These are phyloP conservation scores for Venusia cambrica DNA, from an alignment of 2,888 invertebrate genomes.

Conservation along the genomic window DNA sequence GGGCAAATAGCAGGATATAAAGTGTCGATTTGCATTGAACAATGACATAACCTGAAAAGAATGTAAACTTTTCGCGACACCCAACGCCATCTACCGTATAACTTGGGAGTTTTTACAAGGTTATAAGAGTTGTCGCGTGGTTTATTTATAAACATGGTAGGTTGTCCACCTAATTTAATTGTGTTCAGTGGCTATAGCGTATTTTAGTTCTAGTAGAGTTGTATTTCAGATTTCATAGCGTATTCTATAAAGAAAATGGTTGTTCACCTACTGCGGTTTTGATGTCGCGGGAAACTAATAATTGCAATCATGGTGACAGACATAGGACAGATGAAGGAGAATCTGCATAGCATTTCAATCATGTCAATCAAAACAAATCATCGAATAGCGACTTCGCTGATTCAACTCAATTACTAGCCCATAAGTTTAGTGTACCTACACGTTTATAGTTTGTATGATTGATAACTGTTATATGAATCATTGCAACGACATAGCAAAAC, in stretches of 20 bases:
- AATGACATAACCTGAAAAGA: conserved; percentile 19
- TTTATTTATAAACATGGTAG: conserved; percentile 35
- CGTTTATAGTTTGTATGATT: too few relatives aligned
- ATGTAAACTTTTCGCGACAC: conserved; percentile 29
- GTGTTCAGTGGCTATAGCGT: conserved; percentile 29
- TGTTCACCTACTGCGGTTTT: conserved; percentile 11
- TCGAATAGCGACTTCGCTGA: too few relatives aligned
- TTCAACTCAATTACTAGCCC: too few relatives aligned
- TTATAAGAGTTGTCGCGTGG: conserved; percentile 28
- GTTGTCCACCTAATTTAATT: conserved; percentile 38
- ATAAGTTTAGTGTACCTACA: too few relatives aligned
- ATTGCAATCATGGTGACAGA: conserved; percentile 9
- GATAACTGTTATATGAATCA: background rate
- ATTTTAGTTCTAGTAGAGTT: conserved; percentile 20
- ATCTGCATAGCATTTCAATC: conserved; percentile 3
- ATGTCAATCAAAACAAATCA: too few relatives aligned
- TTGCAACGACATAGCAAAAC: background rate
- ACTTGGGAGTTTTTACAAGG: conserved; percentile 48
- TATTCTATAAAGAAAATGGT: background rate
- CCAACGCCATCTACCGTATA: conserved; percentile 62
- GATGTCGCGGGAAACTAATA: conserved; percentile 5
- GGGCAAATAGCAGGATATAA: background rate
- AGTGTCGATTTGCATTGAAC: conserved; percentile 2
- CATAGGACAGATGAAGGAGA: conserved; percentile 13
- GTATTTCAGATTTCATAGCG: conserved; percentile 1